Evolutionary conservation across 1,140 invertebrate genomes (phyloP), one percentile per base, ranked within the genome.

Genomic region (Diuraphis noxia): DNA sequence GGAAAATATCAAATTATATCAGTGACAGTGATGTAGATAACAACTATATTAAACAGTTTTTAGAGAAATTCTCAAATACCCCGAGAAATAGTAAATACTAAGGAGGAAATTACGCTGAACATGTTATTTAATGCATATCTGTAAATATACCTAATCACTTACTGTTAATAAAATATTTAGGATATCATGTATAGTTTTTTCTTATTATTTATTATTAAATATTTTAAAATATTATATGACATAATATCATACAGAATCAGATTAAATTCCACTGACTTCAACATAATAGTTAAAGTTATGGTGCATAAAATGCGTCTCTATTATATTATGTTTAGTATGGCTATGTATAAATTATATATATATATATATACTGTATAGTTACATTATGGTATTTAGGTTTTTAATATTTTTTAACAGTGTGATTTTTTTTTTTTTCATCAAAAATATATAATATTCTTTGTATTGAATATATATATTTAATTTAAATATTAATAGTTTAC

Each of bases 241-340:
- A n/a, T 85, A n/a, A 21, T 85, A 85, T 85, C 41, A 85, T 85
- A 85, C 40, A 84, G 41, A 85, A 85, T 85, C 84, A 34, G 41
- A 85, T 85, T 34, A 85, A 85, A 85, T 85, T 85, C 30, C n/a
- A 46, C 2, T 85, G 43, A 23, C 7, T 17, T 34, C 17, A 82
- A 82, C 23, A 82, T 72, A 72, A n/a, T n/a, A 72, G 10, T 72
- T 72, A 72, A 72, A 63, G n/a, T 23, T 79, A 36, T 19, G 6
- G 19, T 79, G 23, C n/a, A 79, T 36, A 36, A 79, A 79, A 36
- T 79, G 34, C 5, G 72, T 79, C 30, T 13, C 13, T 72, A 72
- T 21, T 21, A 17, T 17, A 13, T 72, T 17, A 13, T 72, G 30
- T 72, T 72, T 63, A 13, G 10, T 63, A n/a, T 1, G 17, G 43